Evolutionary conservation across 2,113 vertebrate species (phyloP).

Genomic region (Romanogobio albipinnatus): DNA sequence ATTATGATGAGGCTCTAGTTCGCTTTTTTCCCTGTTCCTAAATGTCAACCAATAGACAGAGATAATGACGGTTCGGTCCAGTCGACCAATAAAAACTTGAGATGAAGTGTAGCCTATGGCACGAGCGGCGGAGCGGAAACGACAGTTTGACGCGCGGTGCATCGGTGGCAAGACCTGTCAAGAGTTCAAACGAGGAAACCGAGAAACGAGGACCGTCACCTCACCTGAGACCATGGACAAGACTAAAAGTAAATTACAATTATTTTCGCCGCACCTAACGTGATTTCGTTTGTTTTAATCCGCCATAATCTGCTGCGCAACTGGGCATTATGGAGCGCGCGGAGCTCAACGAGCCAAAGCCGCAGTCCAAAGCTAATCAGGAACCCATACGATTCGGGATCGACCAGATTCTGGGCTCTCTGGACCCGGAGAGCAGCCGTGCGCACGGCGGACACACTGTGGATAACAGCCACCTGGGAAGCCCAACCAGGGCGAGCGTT

Average conservation of each 20-base stretch:
- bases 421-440: conserved; percentile 84
- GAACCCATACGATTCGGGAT: conserved; percentile 95
- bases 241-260: conserved; percentile 2
- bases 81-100: conserved; percentile 67
- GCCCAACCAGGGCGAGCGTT: conserved; percentile 79
- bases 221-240: conserved; percentile 42
- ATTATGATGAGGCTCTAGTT: background rate
- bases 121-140: conserved; percentile 67
- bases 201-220: background rate
- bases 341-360: conserved; percentile 62
- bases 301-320: background rate
- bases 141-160: conserved; percentile 41
- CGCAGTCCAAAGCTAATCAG: conserved; percentile 83
- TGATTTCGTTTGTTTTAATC: conserved; percentile 35
- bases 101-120: conserved; percentile 54
- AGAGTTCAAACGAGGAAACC: conserved; percentile 3
- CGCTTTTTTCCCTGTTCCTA: background rate
- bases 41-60: conserved; percentile 61
- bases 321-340: conserved; percentile 85
- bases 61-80: conserved; percentile 59
- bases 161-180: conserved; percentile 46
- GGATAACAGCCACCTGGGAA: conserved; percentile 82
- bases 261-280: conserved; percentile 10
- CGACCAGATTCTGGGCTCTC: conserved; percentile 88
- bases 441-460: conserved; percentile 71